phyloP scores from a whole-genome alignment of 1,140 invertebrate genomes.

The Tenebrio molitor region DNA sequence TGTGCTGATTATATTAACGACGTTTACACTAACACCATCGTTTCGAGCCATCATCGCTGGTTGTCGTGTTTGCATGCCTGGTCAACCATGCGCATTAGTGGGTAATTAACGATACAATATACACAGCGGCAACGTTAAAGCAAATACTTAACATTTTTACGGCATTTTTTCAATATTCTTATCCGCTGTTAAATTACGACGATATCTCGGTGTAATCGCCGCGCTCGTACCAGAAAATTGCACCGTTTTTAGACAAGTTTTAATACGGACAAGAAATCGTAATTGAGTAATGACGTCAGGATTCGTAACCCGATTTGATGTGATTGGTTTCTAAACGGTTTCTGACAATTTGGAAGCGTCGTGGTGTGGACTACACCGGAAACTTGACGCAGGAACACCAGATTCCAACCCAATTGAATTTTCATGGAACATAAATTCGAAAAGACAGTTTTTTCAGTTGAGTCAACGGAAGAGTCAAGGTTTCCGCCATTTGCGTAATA shows the following conservation, averaged over 20 bases:
- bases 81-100: constrained; percentile 10
- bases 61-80: constrained; percentile 13
- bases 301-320: no score
- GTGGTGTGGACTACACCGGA: no score
- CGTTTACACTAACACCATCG: constrained; percentile 1
- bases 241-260: neutral
- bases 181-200: neutral
- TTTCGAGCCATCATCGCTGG: constrained; percentile 7
- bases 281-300: neutral
- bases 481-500: no score
- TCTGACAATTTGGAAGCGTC: no score
- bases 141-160: constrained; percentile 12
- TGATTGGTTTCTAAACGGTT: no score
- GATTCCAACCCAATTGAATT: no score
- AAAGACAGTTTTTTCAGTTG: no score
- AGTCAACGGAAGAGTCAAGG: no score
- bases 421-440: no score
- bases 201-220: neutral
- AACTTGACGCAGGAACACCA: no score
- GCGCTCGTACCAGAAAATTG: neutral
- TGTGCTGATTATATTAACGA: neutral
- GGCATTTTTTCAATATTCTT: neutral
- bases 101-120: constrained; percentile 23
- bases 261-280: neutral
- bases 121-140: constrained; percentile 27